phyloP scores from a whole-genome alignment of 1,140 invertebrate genomes.

The Zaprionus ghesquierei region DNA sequence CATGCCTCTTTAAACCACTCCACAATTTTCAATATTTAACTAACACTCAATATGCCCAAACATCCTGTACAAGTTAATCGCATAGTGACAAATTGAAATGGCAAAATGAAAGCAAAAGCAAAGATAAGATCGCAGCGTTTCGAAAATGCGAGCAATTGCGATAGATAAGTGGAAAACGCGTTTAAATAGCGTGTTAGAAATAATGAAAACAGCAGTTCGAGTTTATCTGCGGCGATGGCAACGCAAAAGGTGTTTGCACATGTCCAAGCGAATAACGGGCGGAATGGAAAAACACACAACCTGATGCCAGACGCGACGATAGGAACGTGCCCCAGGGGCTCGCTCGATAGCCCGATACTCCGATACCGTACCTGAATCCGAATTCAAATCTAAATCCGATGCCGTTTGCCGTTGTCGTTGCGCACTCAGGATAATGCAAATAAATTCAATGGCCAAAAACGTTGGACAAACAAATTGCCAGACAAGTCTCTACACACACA shows the following conservation, averaged over 20 bases:
- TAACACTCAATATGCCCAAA: background rate
- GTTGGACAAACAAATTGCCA: constrained; percentile 66
- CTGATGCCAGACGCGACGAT: constrained; percentile 19
- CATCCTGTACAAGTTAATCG: constrained; percentile 45
- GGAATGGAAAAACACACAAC: constrained; percentile 30
- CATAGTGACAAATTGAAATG: constrained; percentile 62
- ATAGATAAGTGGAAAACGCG: constrained; percentile 56
- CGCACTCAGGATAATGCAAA: constrained; percentile 69
- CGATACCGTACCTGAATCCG: background rate
- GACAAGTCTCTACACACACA: constrained; percentile 28
- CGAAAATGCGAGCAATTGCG: constrained; percentile 47
- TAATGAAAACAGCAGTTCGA: constrained; percentile 37
- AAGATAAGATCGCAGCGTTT: constrained; percentile 15
- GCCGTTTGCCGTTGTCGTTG: too few relatives aligned
- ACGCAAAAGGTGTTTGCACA: constrained; percentile 72
- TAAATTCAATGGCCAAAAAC: constrained; percentile 68
- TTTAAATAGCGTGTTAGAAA: constrained; percentile 29
- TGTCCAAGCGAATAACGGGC: constrained; percentile 65
- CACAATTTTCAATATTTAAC: background rate
- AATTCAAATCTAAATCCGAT: background rate
- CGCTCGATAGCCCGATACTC: too few relatives aligned
- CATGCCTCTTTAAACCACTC: background rate
- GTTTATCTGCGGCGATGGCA: constrained; percentile 62
- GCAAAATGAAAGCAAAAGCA: constrained; percentile 19
- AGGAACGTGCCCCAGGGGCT: constrained; percentile 28